phyloP scores from a whole-genome alignment of 2,888 invertebrate genomes.

The Xanthorhoe designata region DNA sequence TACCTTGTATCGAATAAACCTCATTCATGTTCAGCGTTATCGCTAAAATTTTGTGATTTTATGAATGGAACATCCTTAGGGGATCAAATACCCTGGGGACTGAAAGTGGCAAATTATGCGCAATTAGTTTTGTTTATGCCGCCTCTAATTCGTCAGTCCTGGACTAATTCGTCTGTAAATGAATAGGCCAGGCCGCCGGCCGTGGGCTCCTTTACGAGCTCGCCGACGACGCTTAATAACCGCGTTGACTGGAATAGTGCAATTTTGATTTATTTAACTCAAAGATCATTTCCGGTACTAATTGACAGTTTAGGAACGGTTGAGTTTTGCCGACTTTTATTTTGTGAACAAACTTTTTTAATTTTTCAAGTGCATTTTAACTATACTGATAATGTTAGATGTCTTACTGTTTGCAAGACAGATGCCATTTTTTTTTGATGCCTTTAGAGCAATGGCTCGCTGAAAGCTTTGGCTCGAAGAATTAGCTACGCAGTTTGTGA shows the following conservation, averaged over 20 bases:
- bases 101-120: conserved; percentile 55
- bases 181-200: conserved; percentile 56
- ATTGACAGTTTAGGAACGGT: conserved; percentile 60
- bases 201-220: conserved; percentile 61
- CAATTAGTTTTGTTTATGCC: conserved; percentile 57
- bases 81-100: conserved; percentile 37
- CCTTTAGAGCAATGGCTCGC: too few species aligned
- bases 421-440: too few species aligned
- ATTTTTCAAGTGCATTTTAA: background rate
- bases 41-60: conserved; percentile 38
- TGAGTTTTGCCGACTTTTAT: conserved; percentile 26
- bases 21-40: conserved; percentile 37
- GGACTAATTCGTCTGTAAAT: conserved; percentile 49
- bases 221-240: conserved; percentile 59
- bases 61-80: conserved; percentile 42
- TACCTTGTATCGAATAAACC: conserved; percentile 42
- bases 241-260: conserved; percentile 61
- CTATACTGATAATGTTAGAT: background rate
- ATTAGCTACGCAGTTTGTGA: too few species aligned
- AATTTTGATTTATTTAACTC: conserved; percentile 82
- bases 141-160: conserved; percentile 59
- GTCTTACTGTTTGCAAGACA: too few species aligned
- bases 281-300: conserved; percentile 77
- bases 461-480: too few species aligned
- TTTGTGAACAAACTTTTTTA: background rate